phyloP scores from a whole-genome alignment of 2,888 invertebrate genomes.

The Eupithecia inturbata region DNA sequence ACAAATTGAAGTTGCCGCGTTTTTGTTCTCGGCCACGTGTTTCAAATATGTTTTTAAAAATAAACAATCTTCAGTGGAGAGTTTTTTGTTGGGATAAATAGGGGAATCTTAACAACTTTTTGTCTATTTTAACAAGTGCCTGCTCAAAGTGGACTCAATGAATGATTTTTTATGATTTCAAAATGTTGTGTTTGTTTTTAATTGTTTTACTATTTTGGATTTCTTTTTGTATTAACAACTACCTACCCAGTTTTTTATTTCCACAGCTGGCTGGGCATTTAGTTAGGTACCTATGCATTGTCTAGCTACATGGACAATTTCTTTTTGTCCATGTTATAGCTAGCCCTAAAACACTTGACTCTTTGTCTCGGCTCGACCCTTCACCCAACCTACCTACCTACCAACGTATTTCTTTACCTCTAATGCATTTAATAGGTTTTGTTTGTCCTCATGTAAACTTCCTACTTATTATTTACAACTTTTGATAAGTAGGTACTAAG shows the following conservation, averaged over 20 bases:
- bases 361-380: too few species aligned
- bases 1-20: conserved; percentile 75
- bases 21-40: conserved; percentile 77
- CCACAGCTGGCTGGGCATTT: too few species aligned
- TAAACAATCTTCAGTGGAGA: conserved; percentile 48
- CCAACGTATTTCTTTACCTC: too few species aligned
- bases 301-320: neutral
- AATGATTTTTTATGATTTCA: neutral
- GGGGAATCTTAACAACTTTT: conserved; percentile 40
- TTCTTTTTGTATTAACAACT: neutral
- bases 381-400: too few species aligned
- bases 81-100: conserved; percentile 46
- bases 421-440: neutral
- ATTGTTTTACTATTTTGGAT: neutral
- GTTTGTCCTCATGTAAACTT: neutral
- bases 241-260: too few species aligned
- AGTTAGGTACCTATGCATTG: neutral
- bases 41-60: conserved; percentile 59
- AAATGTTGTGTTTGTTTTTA: neutral
- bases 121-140: conserved; percentile 42
- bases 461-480: neutral
- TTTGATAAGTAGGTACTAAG: neutral
- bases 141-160: conserved; percentile 15
- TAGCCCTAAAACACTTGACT: too few species aligned
- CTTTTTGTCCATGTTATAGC: too few species aligned